Evolutionary conservation across 30 jellyfish, hydroid and myxozoan species (phyloP).

Genomic region (Aurelia aurita complex sp. Pacific): DNA sequence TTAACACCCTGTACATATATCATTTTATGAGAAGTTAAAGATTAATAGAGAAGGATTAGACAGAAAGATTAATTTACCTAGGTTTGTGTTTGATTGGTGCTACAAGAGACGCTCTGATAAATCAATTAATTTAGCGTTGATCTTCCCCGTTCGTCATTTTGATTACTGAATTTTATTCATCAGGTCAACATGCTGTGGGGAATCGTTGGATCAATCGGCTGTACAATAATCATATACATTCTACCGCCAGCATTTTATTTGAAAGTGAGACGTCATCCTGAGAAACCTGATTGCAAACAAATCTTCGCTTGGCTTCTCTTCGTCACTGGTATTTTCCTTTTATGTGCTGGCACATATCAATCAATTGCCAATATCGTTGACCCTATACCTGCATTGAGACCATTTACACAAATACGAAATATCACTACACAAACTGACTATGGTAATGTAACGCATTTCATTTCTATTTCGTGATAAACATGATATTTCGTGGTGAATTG

Average conservation of each 20-base stretch:
- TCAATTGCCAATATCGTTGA: constrained; percentile 78
- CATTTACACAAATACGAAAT: constrained; percentile 8
- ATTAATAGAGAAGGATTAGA: no score
- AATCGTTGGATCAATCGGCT: constrained; percentile 95
- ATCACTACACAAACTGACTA: not conserved
- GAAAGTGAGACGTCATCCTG: constrained; percentile 92
- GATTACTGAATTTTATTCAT: not conserved
- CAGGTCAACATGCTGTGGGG: constrained; percentile 99
- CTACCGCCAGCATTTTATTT: constrained; percentile 97
- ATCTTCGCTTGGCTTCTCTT: constrained; percentile 83
- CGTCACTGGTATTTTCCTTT: constrained; percentile 65
- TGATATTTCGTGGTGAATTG: no score
- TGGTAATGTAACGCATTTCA: no score
- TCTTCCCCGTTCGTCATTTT: no score
- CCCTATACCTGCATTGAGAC: constrained; percentile 65
- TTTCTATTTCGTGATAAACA: no score
- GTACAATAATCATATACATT: constrained; percentile 84
- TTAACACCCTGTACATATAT: no score
- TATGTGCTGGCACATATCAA: constrained; percentile 87
- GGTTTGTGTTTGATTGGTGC: no score
- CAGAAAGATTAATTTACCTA: no score
- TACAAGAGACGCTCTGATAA: no score
- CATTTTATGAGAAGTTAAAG: no score
- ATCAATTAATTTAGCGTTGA: no score
- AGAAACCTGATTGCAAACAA: constrained; percentile 80